These are phyloP conservation scores for Chaetorhynchus papuensis DNA, from an alignment of 2,113 vertebrate species.

Conservation along the genomic window DNA sequence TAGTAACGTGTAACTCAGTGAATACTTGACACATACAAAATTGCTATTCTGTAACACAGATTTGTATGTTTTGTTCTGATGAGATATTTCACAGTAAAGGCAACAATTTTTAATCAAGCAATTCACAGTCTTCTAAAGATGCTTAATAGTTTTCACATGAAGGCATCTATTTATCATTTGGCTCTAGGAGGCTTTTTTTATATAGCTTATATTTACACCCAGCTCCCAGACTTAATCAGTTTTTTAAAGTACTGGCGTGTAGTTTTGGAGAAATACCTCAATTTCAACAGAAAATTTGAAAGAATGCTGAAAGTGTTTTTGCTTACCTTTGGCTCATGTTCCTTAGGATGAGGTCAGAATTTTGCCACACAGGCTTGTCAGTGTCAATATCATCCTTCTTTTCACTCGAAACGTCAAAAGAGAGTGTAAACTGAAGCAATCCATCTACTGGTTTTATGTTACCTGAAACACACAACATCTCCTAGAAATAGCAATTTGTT, in stretches of 20 bases:
- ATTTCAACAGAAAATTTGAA: neutral
- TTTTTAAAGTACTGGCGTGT: neutral
- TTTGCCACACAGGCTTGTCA: neutral
- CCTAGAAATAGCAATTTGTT: neutral
- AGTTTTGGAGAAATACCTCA: neutral
- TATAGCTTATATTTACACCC: neutral
- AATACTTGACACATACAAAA: neutral
- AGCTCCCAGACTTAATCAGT: neutral
- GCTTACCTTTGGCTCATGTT: neutral
- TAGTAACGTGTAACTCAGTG: neutral
- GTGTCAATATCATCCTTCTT: neutral
- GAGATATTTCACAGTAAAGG: neutral
- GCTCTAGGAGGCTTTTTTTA: neutral
- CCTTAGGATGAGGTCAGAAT: neutral
- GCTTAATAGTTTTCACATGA: neutral
- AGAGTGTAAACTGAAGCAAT: neutral
- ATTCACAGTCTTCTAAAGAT: neutral
- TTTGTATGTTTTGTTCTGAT: neutral
- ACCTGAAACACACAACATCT: neutral
- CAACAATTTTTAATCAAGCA: neutral
- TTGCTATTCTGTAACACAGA: neutral
- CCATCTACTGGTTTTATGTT: neutral
- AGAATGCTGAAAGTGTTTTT: neutral
- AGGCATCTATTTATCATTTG: neutral
- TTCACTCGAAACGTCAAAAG: neutral